A percentile compares a stretch with the other conserved stretches of the same genome.
Evolutionary conservation across 1,140 invertebrate genomes (phyloP).

Genomic region (Diorhabda elongata): DNA sequence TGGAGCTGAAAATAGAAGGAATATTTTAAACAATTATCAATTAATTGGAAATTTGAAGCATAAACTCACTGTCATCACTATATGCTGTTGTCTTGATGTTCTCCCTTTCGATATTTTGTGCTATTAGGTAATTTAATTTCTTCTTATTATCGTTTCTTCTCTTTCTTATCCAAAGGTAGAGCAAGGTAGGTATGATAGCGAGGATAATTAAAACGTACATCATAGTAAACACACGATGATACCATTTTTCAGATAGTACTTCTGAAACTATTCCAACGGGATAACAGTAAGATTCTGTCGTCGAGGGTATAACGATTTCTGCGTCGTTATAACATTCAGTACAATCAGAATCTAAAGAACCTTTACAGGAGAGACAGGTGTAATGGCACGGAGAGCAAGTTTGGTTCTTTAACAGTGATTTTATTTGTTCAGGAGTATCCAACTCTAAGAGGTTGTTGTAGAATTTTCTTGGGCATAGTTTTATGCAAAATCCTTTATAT

Average conservation of each 20-base stretch:
- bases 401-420: conserved; percentile 19
- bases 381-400: conserved; percentile 54
- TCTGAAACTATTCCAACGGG: conserved; percentile 38
- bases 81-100: conserved; percentile 22
- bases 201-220: conserved; percentile 6
- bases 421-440: conserved; percentile 12
- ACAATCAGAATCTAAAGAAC: conserved; percentile 57
- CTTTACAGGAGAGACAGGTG: conserved; percentile 53
- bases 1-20: background rate
- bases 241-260: conserved; percentile 42
- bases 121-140: conserved; percentile 6
- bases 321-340: conserved; percentile 53
- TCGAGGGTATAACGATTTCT: conserved; percentile 35
- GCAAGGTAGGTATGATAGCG: background rate
- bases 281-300: conserved; percentile 46
- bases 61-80: conserved; percentile 18
- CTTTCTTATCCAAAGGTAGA: conserved; percentile 11
- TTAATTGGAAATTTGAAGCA: conserved; percentile 4
- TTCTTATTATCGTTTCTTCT: conserved; percentile 3
- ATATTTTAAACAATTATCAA: background rate
- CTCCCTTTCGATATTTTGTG: conserved; percentile 9
- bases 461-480: conserved; percentile 47
- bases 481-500: conserved; percentile 46
- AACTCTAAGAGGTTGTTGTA: conserved; percentile 29
- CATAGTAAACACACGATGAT: conserved; percentile 26